phyloP scores from a whole-genome alignment of 2,113 vertebrate species.

The Oplegnathus fasciatus region DNA sequence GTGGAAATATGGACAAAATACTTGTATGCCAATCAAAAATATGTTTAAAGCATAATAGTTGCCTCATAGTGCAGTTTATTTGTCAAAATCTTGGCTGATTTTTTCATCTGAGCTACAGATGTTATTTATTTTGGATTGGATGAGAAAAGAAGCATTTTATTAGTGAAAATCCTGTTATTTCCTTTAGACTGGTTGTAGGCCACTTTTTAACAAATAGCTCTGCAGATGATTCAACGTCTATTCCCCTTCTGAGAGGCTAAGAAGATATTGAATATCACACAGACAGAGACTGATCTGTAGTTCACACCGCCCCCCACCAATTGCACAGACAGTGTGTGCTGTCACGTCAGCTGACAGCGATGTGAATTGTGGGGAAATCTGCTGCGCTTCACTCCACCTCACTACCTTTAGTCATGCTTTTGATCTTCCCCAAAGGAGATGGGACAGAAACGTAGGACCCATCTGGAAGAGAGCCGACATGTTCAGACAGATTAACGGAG shows the following conservation, averaged over 20 bases:
- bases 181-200: background rate
- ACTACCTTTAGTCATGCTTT: slow-evolving; percentile 98
- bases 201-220: background rate
- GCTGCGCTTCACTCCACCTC: slow-evolving; percentile 43
- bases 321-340: slow-evolving; percentile 39
- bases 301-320: background rate
- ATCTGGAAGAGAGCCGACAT: slow-evolving; percentile 85
- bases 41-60: background rate
- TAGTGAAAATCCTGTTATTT: background rate
- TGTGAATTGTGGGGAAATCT: slow-evolving; percentile 26
- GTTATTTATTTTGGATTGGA: background rate
- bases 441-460: slow-evolving; percentile 96
- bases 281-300: background rate
- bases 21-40: too few species aligned
- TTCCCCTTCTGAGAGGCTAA: too few species aligned
- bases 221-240: background rate
- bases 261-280: background rate
- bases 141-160: background rate
- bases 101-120: background rate
- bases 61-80: background rate
- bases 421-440: slow-evolving; percentile 96
- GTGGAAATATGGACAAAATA: background rate
- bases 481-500: background rate
- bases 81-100: background rate
- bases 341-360: slow-evolving; percentile 51